Conservation (phyloP, 2,797 vertebrate genomes). For the Sebastes nivosus region DNA sequence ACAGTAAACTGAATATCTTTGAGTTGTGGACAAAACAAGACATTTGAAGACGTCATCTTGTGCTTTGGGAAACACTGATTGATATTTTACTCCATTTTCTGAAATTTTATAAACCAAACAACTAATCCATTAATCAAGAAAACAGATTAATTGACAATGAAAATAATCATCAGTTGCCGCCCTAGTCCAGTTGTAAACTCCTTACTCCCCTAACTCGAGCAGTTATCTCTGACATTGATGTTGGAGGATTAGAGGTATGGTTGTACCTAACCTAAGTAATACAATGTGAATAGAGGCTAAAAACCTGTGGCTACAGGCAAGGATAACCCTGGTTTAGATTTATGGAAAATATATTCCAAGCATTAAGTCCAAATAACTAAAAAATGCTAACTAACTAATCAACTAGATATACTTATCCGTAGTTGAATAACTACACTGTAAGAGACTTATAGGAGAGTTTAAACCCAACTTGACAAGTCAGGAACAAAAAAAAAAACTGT, state of each 20-base stretch:
- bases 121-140: too few species aligned
- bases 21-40: too few species aligned
- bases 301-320: neutral
- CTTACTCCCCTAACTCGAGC: neutral
- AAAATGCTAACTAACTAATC: neutral
- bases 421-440: neutral
- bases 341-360: neutral
- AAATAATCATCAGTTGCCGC: too few species aligned
- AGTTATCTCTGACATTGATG: neutral
- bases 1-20: too few species aligned
- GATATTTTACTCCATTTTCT: too few species aligned
- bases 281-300: neutral
- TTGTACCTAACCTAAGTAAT: neutral
- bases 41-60: neutral
- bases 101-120: too few species aligned
- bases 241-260: neutral
- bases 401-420: neutral
- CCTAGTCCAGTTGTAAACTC: neutral
- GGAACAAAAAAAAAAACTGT: neutral
- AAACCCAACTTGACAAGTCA: neutral
- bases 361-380: neutral
- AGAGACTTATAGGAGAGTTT: neutral
- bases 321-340: neutral
- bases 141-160: too few species aligned
- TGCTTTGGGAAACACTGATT: too few species aligned